Conservation (phyloP, 2,797 vertebrate species). For the Luscinia luscinia region DNA sequence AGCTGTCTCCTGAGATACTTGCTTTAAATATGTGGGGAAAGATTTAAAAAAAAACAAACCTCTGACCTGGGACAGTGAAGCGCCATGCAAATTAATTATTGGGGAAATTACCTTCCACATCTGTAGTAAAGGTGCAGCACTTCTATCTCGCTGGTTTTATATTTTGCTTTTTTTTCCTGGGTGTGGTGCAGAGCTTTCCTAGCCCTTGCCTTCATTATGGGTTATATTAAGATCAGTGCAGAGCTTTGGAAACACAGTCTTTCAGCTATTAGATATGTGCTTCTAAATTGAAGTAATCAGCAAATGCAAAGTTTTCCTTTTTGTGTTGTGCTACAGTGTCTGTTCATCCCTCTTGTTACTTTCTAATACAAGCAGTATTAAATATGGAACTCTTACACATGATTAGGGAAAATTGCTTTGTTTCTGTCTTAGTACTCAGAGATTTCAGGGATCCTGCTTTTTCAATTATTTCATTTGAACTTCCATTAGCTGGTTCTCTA, state of each 20-base stretch:
- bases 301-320: conserved; percentile 15
- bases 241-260: neutral
- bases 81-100: neutral
- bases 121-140: neutral
- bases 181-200: neutral
- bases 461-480: neutral
- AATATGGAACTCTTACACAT: neutral
- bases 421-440: neutral
- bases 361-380: conserved; percentile 19
- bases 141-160: neutral
- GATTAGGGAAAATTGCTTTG: neutral
- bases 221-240: neutral
- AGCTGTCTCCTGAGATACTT: neutral
- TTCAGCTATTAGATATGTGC: neutral
- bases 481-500: neutral
- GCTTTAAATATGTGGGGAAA: neutral
- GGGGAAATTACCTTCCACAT: neutral
- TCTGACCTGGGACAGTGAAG: neutral
- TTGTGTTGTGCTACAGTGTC: neutral
- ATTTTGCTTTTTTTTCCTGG: neutral
- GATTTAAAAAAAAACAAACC: too few species aligned
- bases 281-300: neutral
- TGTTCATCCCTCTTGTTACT: conserved; percentile 9
- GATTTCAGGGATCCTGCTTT: conserved; percentile 1
- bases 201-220: neutral